phyloP scores from a whole-genome alignment of 2,888 invertebrate species.

The Lasioglossum oenotherae region DNA sequence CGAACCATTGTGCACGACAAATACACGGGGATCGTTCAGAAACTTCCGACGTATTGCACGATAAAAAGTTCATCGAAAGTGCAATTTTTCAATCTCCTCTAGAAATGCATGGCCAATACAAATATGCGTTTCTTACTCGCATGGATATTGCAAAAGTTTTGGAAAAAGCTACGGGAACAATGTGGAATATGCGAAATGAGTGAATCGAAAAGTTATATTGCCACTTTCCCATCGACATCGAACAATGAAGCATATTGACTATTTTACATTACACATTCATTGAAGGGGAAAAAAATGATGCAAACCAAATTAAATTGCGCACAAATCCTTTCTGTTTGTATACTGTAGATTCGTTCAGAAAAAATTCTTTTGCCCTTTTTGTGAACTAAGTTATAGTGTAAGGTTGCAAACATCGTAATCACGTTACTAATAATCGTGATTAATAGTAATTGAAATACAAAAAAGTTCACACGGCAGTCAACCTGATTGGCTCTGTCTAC shows the following conservation, averaged over 20 bases:
- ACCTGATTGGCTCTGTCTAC: no score
- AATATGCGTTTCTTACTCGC: slow-evolving; percentile 5
- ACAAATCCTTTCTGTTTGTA: no score
- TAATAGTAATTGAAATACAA: no score
- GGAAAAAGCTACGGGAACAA: slow-evolving; percentile 6
- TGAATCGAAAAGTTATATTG: slow-evolving; percentile 12
- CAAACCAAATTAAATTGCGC: not conserved
- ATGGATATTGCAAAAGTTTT: slow-evolving; percentile 36
- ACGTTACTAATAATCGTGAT: no score
- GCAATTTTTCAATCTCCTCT: not conserved
- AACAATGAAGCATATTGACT: not conserved
- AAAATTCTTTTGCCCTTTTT: no score
- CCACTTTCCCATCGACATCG: not conserved
- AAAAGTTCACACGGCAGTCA: no score
- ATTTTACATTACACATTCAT: not conserved
- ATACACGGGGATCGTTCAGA: not conserved
- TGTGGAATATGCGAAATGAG: not conserved
- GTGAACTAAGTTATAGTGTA: no score
- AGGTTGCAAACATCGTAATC: no score
- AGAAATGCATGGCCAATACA: not conserved
- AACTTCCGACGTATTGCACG: not conserved
- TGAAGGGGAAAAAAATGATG: not conserved
- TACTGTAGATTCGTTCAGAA: no score
- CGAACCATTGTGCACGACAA: not conserved
- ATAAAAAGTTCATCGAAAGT: not conserved